Evolutionary conservation across 2,797 vertebrate genomes (phyloP).

Genomic region (Leptoclinus maculatus): DNA sequence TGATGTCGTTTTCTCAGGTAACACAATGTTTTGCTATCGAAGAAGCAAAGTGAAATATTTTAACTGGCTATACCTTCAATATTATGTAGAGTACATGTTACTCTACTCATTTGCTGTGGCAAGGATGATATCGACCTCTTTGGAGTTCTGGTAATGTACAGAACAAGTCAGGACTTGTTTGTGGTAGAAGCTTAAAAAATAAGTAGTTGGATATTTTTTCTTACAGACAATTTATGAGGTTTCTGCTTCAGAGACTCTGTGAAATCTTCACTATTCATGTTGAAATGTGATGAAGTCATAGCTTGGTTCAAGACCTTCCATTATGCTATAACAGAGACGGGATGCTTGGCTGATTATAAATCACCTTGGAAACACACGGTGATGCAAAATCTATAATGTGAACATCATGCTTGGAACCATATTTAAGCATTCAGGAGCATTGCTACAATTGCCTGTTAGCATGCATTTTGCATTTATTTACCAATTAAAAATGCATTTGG

Average conservation of each 20-base stretch:
- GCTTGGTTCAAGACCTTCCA: slow-evolving; percentile 67
- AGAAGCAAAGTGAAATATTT: slow-evolving; percentile 26
- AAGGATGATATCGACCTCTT: slow-evolving; percentile 26
- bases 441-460: slow-evolving; percentile 81
- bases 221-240: slow-evolving; percentile 7
- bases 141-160: slow-evolving; percentile 7
- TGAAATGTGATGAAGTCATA: slow-evolving; percentile 77
- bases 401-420: slow-evolving; percentile 83
- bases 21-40: neutral
- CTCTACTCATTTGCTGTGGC: slow-evolving; percentile 37
- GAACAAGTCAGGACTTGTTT: slow-evolving; percentile 5
- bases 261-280: slow-evolving; percentile 70
- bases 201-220: neutral
- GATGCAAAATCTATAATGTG: slow-evolving; percentile 83
- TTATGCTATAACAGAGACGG: slow-evolving; percentile 67
- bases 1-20: slow-evolving; percentile 20
- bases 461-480: slow-evolving; percentile 86
- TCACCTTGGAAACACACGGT: slow-evolving; percentile 81
- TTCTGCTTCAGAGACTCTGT: slow-evolving; percentile 34
- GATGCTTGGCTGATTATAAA: slow-evolving; percentile 80
- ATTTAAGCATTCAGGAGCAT: slow-evolving; percentile 83
- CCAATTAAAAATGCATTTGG: slow-evolving; percentile 86
- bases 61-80: neutral
- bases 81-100: slow-evolving; percentile 15
- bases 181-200: neutral